Evolutionary conservation across 2,888 invertebrate species (phyloP).

Genomic region (Athrips mouffetella): DNA sequence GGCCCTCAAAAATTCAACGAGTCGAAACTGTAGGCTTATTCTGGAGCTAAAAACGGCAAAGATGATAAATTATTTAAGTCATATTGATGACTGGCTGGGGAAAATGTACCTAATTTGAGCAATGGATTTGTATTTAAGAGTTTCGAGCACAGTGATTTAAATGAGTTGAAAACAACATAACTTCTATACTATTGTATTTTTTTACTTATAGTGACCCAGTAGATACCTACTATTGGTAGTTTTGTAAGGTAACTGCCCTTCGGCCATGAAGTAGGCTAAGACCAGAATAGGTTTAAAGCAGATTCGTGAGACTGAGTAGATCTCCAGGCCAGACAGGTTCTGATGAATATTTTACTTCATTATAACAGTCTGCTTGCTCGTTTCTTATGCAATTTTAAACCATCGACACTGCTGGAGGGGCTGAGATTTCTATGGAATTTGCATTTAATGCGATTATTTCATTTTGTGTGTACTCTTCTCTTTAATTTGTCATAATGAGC

Average conservation of each 20-base stretch:
- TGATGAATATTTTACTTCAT: constrained; percentile 76
- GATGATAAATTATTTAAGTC: too few relatives aligned
- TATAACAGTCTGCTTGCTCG: constrained; percentile 58
- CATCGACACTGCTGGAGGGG: constrained; percentile 32
- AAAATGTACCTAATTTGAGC: too few relatives aligned
- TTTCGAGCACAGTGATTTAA: background rate
- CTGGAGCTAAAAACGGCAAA: too few relatives aligned
- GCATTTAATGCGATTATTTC: background rate
- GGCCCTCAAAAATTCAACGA: constrained; percentile 69
- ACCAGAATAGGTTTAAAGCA: constrained; percentile 34
- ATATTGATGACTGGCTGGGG: too few relatives aligned
- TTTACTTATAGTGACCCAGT: too few relatives aligned
- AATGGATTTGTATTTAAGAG: background rate
- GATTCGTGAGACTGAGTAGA: constrained; percentile 43
- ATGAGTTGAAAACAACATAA: too few relatives aligned
- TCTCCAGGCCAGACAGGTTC: constrained; percentile 67
- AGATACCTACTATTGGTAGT: too few relatives aligned
- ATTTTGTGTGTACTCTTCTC: background rate
- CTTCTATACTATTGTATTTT: too few relatives aligned
- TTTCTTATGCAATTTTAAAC: constrained; percentile 52
- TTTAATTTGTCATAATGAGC: background rate
- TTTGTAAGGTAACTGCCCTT: too few relatives aligned
- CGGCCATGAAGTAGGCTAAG: too few relatives aligned
- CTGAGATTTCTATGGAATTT: background rate
- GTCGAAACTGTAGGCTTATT: constrained; percentile 45